Evolutionary conservation across 2,113 vertebrate genomes (phyloP).

Genomic region (Natator depressus): DNA sequence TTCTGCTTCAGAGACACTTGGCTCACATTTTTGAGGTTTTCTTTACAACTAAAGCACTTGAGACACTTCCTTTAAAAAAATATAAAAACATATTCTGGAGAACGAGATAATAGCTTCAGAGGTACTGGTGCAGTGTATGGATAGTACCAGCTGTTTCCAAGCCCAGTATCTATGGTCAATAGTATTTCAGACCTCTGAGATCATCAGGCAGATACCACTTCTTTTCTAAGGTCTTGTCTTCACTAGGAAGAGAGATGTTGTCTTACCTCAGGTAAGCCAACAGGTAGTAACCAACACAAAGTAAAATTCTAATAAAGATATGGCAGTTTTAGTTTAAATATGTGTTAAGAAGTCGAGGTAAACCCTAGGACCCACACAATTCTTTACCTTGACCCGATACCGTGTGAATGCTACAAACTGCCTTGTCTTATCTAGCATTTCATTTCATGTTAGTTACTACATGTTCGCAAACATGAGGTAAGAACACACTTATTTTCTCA

Average conservation of each 20-base stretch:
- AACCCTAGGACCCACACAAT: not conserved
- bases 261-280: not conserved
- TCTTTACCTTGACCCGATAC: not conserved
- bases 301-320: not conserved
- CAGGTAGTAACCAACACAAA: not conserved
- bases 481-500: not conserved
- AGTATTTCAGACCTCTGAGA: not conserved
- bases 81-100: not conserved
- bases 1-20: not conserved
- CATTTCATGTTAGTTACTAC: not conserved
- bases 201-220: not conserved
- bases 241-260: not conserved
- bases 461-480: not conserved
- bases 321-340: not conserved
- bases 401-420: not conserved
- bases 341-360: not conserved
- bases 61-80: not conserved
- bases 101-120: not conserved
- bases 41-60: not conserved
- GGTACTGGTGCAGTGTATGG: not conserved
- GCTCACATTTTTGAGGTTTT: not conserved
- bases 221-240: not conserved
- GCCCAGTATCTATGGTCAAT: not conserved
- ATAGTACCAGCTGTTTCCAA: not conserved
- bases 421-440: not conserved